Evolutionary conservation across 2,113 vertebrate species (phyloP), one percentile per base, ranked within the genome.

Genomic region (Hydrochoerus hydrochaeris): DNA sequence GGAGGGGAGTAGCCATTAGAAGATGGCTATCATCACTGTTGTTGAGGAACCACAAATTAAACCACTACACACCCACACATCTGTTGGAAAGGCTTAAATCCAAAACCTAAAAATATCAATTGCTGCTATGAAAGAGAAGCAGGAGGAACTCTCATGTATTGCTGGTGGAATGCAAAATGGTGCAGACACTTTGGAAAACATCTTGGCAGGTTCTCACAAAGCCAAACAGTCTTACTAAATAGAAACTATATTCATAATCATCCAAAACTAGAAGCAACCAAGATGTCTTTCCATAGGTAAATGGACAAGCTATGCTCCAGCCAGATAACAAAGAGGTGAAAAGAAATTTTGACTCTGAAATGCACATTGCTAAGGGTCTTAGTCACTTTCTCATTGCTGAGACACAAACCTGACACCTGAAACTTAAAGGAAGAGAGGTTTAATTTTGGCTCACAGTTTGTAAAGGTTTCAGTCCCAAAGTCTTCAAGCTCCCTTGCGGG

Each of bases 21-120:
- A 77, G 19, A 65, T 44, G n/a, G 57, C 4, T 54, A 19, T 46
- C 62, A 44, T 20, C 17, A 49, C 73, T 63, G 35, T 44, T 49
- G 67, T 69, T 78, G 85, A 22, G n/a, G 80, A 85, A 62, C 35
- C 77, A n/a, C 71, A 87, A 91, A 87, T 73, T 62, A 91, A 87
- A 81, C 62, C 32, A 87, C 11, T 63, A 80, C 77, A 78, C 46
- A 49, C 44, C 62, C 52, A 26, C 20, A 54, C 30, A 60, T 58
- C 38, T 80, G 32, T 60, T 54, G 35, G 28, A 87, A 81, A 54
- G 54, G 54, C 28, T 41, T 54, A 28, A 69, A 28, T 73, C 28
- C 73, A 52, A 91, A 69, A 54, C 17, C 35, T 62, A 44, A 81
- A 5, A n/a, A 20, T 54, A 62, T 19, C 75, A 63, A 35, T 41